Evolutionary conservation across 1,140 invertebrate genomes (phyloP), one percentile per base, ranked within the genome.

Genomic region (Drosophila ficusphila): DNA sequence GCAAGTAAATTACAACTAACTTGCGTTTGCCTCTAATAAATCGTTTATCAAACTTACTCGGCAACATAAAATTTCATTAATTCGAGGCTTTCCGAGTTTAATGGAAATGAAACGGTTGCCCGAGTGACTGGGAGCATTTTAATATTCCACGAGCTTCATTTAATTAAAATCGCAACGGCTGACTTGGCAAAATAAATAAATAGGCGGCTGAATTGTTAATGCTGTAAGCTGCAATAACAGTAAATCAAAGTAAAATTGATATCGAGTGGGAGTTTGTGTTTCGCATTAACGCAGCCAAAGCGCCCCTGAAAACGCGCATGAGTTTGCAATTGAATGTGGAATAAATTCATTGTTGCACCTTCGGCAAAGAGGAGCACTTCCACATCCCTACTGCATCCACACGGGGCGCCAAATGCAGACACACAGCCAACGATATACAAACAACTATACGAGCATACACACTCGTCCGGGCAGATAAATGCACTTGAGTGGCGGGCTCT

Each of bases 241-340:
- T 74, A 78, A 83, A 78, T 83, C 79, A 83, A 56, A 44, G 38
- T 23, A 41, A 51, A 58, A 52, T 42, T 53, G 25, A 53, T 62
- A 56, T 38, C 31, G 27, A 4, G 19, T 29, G 34, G 2, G 19
- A 41, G 51, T 69, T 42, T 31, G 25, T 44, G 46, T 21, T 60
- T 31, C 29, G 11, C 44, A 73, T 49, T 42, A 48, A 18, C 33
- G n/a, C 7, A 25, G 16, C 7, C 31, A 19, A 46, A 53, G 16
- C 8, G 31, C 7, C 29, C 14, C 16, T 8, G 12, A 68, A 58
- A 74, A 75, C 53, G 21, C 56, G 64, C 57, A 54, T 72, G 47
- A 67, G 41, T 62, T 73, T 53, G 38, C 56, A 61, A 62, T 61
- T 71, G 38, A 73, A 47, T 39, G 68, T 61, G 38, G 23, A 19